These are phyloP conservation scores for Brachionus sp. DNA, from an alignment of 1,140 invertebrate species.

Conservation along the genomic window DNA sequence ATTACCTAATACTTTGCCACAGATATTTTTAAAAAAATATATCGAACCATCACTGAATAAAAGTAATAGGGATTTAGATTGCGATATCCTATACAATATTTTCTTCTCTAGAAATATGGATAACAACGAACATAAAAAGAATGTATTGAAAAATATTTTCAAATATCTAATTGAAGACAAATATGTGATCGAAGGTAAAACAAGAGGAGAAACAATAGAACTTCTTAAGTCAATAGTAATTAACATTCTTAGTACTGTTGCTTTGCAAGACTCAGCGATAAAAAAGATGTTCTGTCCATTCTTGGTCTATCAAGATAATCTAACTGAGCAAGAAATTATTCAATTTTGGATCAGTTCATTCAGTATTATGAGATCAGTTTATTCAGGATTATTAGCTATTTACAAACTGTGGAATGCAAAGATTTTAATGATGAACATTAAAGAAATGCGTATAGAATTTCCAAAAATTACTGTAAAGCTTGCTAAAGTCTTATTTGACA, in stretches of 20 bases:
- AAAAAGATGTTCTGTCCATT: not conserved
- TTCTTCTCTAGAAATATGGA: not conserved
- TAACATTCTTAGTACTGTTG: conserved; percentile 13
- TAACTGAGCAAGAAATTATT: not conserved
- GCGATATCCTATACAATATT: not conserved
- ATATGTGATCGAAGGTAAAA: not conserved
- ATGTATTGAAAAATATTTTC: conserved; percentile 19
- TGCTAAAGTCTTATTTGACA: not conserved
- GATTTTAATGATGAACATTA: not conserved
- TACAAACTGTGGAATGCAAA: not conserved
- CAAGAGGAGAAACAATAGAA: not conserved
- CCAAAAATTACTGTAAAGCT: not conserved
- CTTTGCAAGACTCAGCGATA: not conserved
- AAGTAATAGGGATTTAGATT: not conserved
- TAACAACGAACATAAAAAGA: not conserved
- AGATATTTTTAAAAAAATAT: not conserved
- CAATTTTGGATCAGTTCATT: conserved; percentile 9
- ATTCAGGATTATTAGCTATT: not conserved
- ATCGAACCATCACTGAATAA: not conserved
- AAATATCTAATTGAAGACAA: not conserved
- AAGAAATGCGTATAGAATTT: not conserved
- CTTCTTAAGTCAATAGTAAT: not conserved
- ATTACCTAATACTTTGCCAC: not conserved
- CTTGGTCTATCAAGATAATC: not conserved
- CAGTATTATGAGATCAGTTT: not conserved